These are phyloP conservation scores for Tauraco erythrolophus DNA, from an alignment of 2,113 vertebrate species.

Conservation along the genomic window DNA sequence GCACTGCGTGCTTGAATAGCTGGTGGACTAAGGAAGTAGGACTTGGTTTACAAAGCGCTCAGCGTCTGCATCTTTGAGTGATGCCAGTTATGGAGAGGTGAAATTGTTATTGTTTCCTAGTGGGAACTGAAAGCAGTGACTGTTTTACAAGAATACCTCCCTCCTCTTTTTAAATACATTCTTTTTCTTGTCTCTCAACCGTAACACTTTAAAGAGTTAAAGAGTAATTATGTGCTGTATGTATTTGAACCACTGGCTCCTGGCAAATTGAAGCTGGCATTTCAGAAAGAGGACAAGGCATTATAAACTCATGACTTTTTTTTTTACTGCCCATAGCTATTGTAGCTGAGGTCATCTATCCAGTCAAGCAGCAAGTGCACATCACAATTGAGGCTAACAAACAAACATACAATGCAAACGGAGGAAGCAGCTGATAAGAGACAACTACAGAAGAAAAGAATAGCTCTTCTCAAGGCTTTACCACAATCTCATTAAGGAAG, in stretches of 20 bases:
- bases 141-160: background rate
- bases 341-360: background rate
- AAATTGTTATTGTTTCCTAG: background rate
- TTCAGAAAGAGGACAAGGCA: background rate
- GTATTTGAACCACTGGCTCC: background rate
- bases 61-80: background rate
- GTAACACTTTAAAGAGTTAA: background rate
- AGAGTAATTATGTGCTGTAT: background rate
- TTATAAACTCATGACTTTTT: background rate
- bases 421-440: background rate
- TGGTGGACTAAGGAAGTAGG: background rate
- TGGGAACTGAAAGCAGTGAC: background rate
- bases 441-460: background rate
- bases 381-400: background rate
- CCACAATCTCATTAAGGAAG: conserved; percentile 13
- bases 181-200: background rate
- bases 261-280: conserved; percentile 21
- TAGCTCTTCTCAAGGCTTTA: background rate
- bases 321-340: background rate
- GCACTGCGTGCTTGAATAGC: background rate
- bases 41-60: background rate
- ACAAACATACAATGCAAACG: background rate
- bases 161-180: background rate
- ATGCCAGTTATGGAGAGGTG: background rate
- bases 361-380: conserved; percentile 28